Percentiles rank a stretch among this genome's conserved stretches.
These are phyloP conservation scores for Cataglyphis altisquamis DNA, from an alignment of 2,888 invertebrate species.

Conservation along the genomic window DNA sequence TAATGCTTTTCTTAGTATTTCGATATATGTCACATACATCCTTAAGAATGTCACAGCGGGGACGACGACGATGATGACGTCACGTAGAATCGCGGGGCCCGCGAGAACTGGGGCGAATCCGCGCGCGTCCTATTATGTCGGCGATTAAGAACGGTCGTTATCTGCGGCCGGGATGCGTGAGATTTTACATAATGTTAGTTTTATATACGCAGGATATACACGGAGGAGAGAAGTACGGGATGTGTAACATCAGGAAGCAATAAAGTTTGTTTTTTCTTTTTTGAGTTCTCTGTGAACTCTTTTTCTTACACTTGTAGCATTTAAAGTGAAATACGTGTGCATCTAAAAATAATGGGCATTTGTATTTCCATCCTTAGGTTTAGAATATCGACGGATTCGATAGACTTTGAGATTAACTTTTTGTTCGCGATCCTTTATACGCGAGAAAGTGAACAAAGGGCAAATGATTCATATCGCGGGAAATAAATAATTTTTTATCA, in stretches of 20 bases:
- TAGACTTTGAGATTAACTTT: not conserved
- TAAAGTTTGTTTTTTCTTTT: not conserved
- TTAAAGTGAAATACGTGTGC: not conserved
- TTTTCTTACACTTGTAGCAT: not conserved
- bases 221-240: not conserved
- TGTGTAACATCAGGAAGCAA: not conserved
- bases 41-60: slow-evolving; percentile 16
- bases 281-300: not conserved
- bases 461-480: slow-evolving; percentile 9
- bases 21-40: no score
- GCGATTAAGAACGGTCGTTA: slow-evolving; percentile 45
- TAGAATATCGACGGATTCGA: not conserved
- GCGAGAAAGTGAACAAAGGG: slow-evolving; percentile 11
- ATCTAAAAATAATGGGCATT: not conserved
- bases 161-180: slow-evolving; percentile 31
- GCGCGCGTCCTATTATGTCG: slow-evolving; percentile 14
- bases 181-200: slow-evolving; percentile 34
- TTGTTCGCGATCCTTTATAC: not conserved
- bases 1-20: no score
- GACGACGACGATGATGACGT: slow-evolving; percentile 21
- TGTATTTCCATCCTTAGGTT: not conserved
- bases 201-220: not conserved
- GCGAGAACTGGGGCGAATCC: slow-evolving; percentile 44
- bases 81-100: not conserved
- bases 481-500: slow-evolving; percentile 16